Percentiles rank a stretch among this genome's conserved stretches.
These are phyloP conservation scores for Nymphalis urticae DNA, from an alignment of 2,888 invertebrate genomes.

Conservation along the genomic window DNA sequence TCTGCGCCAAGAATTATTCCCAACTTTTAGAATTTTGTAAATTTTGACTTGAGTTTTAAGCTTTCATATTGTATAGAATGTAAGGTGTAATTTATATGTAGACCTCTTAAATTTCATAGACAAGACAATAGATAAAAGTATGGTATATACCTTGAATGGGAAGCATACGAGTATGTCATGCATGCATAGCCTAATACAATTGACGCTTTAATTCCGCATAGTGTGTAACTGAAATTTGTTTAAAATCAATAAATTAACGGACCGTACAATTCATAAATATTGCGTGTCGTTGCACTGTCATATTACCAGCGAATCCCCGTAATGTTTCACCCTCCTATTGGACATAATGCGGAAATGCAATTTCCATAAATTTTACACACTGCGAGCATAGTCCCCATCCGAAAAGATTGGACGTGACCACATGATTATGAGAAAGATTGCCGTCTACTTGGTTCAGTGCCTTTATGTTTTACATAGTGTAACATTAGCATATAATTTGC, in stretches of 20 bases:
- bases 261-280: slow-evolving; percentile 4
- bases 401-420: slow-evolving; percentile 76
- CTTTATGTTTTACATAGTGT: slow-evolving; percentile 15
- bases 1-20: slow-evolving; percentile 12
- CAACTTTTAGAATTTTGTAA: slow-evolving; percentile 4
- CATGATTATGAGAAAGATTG: slow-evolving; percentile 51
- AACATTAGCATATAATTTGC: slow-evolving; percentile 3
- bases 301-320: slow-evolving; percentile 35
- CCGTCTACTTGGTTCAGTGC: slow-evolving; percentile 34
- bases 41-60: slow-evolving; percentile 3
- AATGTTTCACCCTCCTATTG: slow-evolving; percentile 56
- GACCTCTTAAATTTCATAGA: too few relatives aligned
- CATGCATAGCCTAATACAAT: too few relatives aligned
- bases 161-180: too few relatives aligned
- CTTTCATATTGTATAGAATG: neutral
- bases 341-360: slow-evolving; percentile 77
- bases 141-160: too few relatives aligned
- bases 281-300: slow-evolving; percentile 28
- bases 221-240: neutral
- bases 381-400: slow-evolving; percentile 71
- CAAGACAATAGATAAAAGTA: too few relatives aligned
- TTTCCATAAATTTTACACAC: slow-evolving; percentile 81
- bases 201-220: too few relatives aligned
- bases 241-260: neutral
- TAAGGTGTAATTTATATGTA: too few relatives aligned